Evolutionary conservation across 2,888 invertebrate species (phyloP), one percentile per base, ranked within the genome.

Genomic region (Melipona beecheii): DNA sequence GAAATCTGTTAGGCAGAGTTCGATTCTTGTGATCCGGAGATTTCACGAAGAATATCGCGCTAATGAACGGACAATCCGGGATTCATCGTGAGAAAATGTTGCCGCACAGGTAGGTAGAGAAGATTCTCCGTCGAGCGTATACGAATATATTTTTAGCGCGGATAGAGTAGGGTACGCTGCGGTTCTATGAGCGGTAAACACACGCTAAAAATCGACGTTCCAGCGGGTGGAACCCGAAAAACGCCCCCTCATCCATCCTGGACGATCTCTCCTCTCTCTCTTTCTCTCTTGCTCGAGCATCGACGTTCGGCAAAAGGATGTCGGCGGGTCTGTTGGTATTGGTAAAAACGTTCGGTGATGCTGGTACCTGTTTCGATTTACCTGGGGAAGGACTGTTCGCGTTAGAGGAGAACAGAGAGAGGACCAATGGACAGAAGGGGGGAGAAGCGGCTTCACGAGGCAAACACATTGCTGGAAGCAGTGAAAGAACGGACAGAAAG

Each of bases 351-450:
- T 52, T 43, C 56, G 62, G 70, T 64, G 56, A 31, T 24, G 68
- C 70, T 68, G 84, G 85, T 88, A 89, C 86, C 90, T 90, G 86
- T 89, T 86, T 87, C 89, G 86, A 85, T 90, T 87, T 89, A 85
- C 85, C 86, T 84, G 86, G 74, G 84, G 72, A 81, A 86, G 71
- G 76, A 72, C 74, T 64, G 24, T 62, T 36, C n/a, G 19, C 21
- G 15, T 21, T 36, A 15, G 49, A 24, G 69, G 24, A 21, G 49
- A 17, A 68, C 27, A 58, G 36, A 52, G 36, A 56, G 62, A 27
- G 9, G 54, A 64, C 19, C 36, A 65, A 64, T 9, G 19, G 27
- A 15, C 2, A 43, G 3, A 43, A 50, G 27, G 73, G 31, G 64
- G 69, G 43, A n/a, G 27, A 1, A 27, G 27, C 1, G 27, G 27